Conservation (phyloP, 2,797 vertebrate genomes). For the Siniperca undulata region DNA sequence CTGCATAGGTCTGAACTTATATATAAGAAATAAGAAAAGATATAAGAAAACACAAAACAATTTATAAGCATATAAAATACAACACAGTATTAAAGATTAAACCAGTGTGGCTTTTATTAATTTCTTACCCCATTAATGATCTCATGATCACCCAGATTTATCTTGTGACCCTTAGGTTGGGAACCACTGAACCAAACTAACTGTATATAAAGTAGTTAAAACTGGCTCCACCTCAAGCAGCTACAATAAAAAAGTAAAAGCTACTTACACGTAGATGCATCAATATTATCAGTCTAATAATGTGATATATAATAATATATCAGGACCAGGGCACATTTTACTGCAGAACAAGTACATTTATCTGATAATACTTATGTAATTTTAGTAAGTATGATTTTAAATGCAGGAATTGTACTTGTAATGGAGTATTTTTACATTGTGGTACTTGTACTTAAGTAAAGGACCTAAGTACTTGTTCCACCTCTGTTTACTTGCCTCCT, state of each 20-base stretch:
- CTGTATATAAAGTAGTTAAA: not conserved
- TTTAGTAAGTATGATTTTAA: not conserved
- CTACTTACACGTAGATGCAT: not conserved
- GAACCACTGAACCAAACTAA: not conserved
- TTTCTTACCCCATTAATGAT: too few species aligned
- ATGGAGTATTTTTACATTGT: not conserved
- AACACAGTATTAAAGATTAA: not conserved
- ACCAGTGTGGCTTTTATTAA: not conserved
- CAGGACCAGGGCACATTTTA: not conserved
- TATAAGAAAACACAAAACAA: not conserved
- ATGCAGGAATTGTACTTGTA: not conserved
- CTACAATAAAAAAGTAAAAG: not conserved
- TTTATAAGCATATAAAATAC: not conserved
- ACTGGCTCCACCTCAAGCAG: not conserved
- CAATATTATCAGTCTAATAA: not conserved
- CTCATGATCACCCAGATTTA: too few species aligned
- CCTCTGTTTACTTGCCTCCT: not conserved
- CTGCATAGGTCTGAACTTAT: too few species aligned
- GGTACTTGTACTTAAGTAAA: not conserved
- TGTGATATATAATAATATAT: not conserved
- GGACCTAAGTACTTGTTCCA: not conserved
- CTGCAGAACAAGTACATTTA: not conserved
- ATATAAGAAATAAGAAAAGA: too few species aligned
- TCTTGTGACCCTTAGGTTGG: not conserved
- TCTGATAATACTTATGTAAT: not conserved